phyloP scores from a whole-genome alignment of 2,797 vertebrate genomes.

The Macropodus opercularis region DNA sequence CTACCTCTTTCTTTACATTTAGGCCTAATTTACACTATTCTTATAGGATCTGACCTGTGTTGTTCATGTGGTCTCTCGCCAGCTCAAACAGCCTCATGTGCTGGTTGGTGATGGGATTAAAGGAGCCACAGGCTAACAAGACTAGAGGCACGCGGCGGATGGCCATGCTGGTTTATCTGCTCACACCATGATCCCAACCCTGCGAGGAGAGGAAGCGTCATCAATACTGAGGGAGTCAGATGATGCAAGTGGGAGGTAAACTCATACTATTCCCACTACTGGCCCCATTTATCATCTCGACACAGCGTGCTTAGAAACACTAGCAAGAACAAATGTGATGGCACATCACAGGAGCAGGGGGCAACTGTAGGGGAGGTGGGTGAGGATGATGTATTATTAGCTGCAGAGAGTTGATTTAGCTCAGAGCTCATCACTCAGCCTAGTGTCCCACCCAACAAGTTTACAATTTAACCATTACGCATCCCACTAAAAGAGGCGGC shows the following conservation, averaged over 20 bases:
- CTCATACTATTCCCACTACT: background rate
- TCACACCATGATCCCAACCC: slow-evolving; percentile 37
- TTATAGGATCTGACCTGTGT: slow-evolving; percentile 63
- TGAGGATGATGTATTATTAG: background rate
- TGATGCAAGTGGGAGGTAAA: slow-evolving; percentile 5
- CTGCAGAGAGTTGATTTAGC: background rate
- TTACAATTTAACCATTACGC: background rate
- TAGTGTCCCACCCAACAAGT: background rate
- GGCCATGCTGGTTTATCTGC: slow-evolving; percentile 75
- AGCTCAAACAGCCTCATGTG: slow-evolving; percentile 94
- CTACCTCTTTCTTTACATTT: background rate
- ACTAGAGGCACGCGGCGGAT: slow-evolving; percentile 83
- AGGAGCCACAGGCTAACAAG: slow-evolving; percentile 90
- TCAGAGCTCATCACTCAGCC: background rate
- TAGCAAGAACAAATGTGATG: background rate
- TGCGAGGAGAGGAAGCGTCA: slow-evolving; percentile 20
- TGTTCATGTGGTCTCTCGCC: slow-evolving; percentile 87
- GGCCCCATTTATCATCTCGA: slow-evolving; percentile 32
- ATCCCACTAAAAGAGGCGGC: background rate
- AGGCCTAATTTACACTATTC: background rate
- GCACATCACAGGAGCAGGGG: slow-evolving; percentile 3
- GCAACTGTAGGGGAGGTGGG: background rate
- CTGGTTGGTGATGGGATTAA: slow-evolving; percentile 95
- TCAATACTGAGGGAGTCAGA: background rate
- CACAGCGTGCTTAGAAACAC: slow-evolving; percentile 11